phyloP scores from a whole-genome alignment of 2,113 vertebrate genomes.

The Pedionomus torquatus region DNA sequence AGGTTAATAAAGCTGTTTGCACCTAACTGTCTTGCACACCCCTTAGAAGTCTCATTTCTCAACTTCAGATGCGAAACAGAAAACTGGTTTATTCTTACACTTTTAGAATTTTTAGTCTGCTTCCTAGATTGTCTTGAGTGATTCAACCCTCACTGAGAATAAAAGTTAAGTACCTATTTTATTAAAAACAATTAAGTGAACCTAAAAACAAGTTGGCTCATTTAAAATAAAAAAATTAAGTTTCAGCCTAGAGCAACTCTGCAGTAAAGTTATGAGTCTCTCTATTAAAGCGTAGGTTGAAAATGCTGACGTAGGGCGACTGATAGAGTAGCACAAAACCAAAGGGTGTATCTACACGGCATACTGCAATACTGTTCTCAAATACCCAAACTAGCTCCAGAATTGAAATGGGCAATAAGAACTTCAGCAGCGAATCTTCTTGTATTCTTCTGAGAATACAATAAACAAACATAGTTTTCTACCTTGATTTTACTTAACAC shows the following conservation, averaged over 20 bases:
- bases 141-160: background rate
- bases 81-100: background rate
- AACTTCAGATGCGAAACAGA: background rate
- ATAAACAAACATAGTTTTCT: background rate
- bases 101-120: background rate
- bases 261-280: background rate
- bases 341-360: background rate
- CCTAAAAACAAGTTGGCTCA: background rate
- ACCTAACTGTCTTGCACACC: background rate
- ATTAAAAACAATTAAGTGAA: constrained; percentile 5
- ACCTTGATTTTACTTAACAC: background rate
- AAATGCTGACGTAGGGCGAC: background rate
- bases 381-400: background rate
- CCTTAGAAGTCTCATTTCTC: background rate
- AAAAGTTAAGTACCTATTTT: background rate
- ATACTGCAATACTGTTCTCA: background rate
- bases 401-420: background rate
- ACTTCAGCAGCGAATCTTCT: background rate
- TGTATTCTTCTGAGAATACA: background rate
- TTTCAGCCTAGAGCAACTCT: background rate
- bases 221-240: background rate
- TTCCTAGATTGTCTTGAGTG: background rate
- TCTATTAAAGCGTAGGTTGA: background rate
- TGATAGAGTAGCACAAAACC: background rate
- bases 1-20: background rate